These are phyloP conservation scores for Isichthys henryi DNA, from an alignment of 2,113 vertebrate genomes.

Conservation along the genomic window DNA sequence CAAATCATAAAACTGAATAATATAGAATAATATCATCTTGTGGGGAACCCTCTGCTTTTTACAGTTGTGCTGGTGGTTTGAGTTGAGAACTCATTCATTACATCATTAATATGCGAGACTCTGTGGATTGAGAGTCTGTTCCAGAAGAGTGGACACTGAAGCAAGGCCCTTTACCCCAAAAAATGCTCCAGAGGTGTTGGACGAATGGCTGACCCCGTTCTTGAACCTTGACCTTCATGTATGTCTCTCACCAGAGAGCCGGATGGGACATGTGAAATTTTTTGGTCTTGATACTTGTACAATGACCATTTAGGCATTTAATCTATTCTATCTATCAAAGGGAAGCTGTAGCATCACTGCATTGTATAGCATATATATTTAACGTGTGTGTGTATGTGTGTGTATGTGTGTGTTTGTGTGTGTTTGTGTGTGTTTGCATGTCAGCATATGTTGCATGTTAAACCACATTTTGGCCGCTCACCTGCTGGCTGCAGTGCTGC, in stretches of 20 bases:
- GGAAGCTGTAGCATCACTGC: neutral
- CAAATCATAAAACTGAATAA: neutral
- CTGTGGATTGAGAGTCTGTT: neutral
- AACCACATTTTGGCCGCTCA: constrained; percentile 24
- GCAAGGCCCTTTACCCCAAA: neutral
- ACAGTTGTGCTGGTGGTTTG: neutral
- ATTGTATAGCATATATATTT: too few relatives aligned
- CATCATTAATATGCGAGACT: neutral
- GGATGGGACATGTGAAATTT: neutral
- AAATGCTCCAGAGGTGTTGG: neutral
- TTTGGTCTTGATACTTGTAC: neutral
- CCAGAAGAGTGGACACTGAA: neutral
- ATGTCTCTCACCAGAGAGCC: neutral
- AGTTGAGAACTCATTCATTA: neutral
- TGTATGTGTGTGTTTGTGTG: neutral
- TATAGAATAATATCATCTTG: neutral
- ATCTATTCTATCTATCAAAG: neutral
- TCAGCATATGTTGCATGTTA: neutral
- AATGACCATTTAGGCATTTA: neutral
- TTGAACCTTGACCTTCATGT: neutral
- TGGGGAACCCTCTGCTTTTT: neutral
- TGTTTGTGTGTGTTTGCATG: neutral
- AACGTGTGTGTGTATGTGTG: neutral
- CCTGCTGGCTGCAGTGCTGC: constrained; percentile 70
- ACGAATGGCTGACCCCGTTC: neutral